A percentile compares a stretch with the other conserved stretches of the same genome.
Evolutionary conservation across 2,113 vertebrate species (phyloP).

Genomic region (Elephantulus edwardii): DNA sequence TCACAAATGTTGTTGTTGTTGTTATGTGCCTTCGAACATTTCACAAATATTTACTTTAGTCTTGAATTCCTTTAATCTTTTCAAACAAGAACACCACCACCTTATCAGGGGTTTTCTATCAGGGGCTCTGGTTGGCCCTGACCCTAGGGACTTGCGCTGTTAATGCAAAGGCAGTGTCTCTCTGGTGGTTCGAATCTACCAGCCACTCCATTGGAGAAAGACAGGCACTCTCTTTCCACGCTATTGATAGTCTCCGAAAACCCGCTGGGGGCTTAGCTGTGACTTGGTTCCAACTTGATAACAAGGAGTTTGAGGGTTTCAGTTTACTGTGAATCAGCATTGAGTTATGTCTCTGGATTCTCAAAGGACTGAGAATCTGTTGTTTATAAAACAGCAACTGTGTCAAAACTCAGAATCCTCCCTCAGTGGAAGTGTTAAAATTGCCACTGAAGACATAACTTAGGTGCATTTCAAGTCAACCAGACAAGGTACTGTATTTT

Average conservation of each 20-base stretch:
- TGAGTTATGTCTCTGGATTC: neutral
- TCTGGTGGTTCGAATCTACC: too few relatives aligned
- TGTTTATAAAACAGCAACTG: neutral
- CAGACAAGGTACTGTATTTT: neutral
- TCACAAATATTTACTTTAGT: neutral
- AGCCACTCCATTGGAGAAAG: too few relatives aligned
- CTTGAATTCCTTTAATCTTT: slow-evolving; percentile 5
- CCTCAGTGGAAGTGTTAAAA: neutral
- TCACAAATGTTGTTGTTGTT: neutral
- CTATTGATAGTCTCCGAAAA: too few relatives aligned
- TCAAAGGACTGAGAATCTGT: neutral
- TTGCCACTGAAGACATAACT: neutral
- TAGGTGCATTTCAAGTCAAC: neutral
- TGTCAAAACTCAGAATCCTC: neutral
- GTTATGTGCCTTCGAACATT: neutral
- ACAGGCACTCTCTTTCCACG: too few relatives aligned
- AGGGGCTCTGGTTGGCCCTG: too few relatives aligned
- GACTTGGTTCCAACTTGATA: too few relatives aligned
- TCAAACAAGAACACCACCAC: neutral
- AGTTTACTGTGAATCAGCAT: neutral
- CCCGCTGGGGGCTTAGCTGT: too few relatives aligned
- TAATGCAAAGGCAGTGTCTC: too few relatives aligned
- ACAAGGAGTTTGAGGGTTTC: too few relatives aligned
- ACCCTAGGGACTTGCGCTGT: too few relatives aligned
- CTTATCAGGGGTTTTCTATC: too few relatives aligned